These are phyloP conservation scores for Thomomys bottae DNA, from an alignment of 2,113 vertebrate genomes.

Conservation along the genomic window DNA sequence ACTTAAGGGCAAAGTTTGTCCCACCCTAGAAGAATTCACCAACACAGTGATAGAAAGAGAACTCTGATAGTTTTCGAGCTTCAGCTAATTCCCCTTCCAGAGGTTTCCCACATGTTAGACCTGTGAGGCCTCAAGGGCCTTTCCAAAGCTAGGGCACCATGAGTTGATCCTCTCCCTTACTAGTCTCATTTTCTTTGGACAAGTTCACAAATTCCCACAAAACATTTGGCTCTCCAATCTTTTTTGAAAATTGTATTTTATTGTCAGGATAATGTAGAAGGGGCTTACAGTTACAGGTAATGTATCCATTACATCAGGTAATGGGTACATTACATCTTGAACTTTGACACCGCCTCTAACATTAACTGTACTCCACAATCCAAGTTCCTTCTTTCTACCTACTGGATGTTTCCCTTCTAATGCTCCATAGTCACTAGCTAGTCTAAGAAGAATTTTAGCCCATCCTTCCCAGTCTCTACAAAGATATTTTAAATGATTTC, in stretches of 20 bases:
- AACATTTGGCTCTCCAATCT: not conserved
- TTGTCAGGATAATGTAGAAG: too few species aligned
- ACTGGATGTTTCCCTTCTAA: not conserved
- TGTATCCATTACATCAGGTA: too few species aligned
- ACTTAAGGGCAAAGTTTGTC: not conserved
- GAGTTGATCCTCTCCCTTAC: not conserved
- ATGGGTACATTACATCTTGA: too few species aligned
- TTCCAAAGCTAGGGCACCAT: not conserved
- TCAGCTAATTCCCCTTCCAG: not conserved
- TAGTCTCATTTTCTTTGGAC: not conserved
- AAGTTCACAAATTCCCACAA: not conserved
- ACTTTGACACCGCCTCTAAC: not conserved
- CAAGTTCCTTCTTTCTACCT: not conserved
- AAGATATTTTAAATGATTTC: not conserved
- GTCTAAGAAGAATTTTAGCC: not conserved
- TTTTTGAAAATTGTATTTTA: too few species aligned
- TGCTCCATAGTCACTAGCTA: not conserved
- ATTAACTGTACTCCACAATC: not conserved
- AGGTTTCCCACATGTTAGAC: not conserved
- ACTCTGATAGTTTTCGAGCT: not conserved
- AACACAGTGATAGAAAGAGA: not conserved
- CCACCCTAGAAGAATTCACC: not conserved
- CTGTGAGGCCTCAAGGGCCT: not conserved
- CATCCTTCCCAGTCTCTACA: not conserved
- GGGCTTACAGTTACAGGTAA: too few species aligned